Base-by-base conservation (phyloP, 2,888 invertebrate genomes). In the Polymixis flavicincta region DNA sequence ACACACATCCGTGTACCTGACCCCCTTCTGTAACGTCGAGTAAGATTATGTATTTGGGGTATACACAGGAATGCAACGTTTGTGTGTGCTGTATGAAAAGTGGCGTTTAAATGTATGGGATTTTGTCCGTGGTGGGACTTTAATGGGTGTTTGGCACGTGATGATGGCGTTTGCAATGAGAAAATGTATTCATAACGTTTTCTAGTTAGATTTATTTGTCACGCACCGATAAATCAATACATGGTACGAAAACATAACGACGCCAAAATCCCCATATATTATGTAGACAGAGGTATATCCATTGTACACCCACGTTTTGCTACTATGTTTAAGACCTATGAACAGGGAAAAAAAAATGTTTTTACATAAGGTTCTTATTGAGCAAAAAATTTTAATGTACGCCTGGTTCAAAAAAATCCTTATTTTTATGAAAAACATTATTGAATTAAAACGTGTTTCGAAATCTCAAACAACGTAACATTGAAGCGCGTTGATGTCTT, bases 21-120 rank as follows among this genome's bases (percentile, higher is more conserved):
- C 87, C 90, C 78, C 85, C 82, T 89, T 92, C 87, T 82, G 85
- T 81, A 81, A 80, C 76, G 83, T 83, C 72, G 59, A 22, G 89
- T 86, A 87, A 90, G 89, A 92, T 90, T 91, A 94, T 93, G 93
- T 93, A 93, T 93, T 89, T 91, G 85, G 93, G 90, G 86, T 92
- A 87, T 55, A 74, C 71, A 67, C 69, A 81, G 90, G 92, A 90
- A 92, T 92, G 91, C 28, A 66, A 82, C 65, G 80, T 82, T 82
- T 86, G 71, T 78, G 76, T 85, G 50, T 79, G 76, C 54, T 78
- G 76, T 74, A 67, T 60, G 73, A 69, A 71, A 72, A 19, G 67
- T 22, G 54, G 7, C 32, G 55, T 42, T 78, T 22, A 67, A 72
- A 68, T 65, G 19, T 76, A 80, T 66, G 68, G 71, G 64, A 57